Evolutionary conservation across 2,888 invertebrate genomes (phyloP), one percentile per base, ranked within the genome.

Genomic region (Aleiodes leptofemur): DNA sequence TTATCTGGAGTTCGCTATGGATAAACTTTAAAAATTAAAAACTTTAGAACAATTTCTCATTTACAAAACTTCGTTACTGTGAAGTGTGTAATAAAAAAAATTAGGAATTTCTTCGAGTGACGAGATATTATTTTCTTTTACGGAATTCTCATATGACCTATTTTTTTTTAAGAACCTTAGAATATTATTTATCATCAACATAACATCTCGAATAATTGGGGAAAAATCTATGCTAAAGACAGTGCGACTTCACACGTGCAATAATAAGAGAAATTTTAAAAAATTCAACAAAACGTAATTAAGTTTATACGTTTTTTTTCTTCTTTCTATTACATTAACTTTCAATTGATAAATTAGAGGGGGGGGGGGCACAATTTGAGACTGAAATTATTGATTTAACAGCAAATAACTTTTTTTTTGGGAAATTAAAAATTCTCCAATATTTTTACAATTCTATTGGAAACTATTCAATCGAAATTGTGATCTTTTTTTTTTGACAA

Each of bases 121-220:
- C 48, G 64, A 64, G 48, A 64, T 1, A 34, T 34, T 6, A 6
- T 34, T 64, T 48, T n/a, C n/a, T 64, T 43, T 43, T 16, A 38
- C 43, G 64, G 23, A 48, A 64, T 43, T 64, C 11, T 61, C 59
- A 34, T 16, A 64, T 43, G 48, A 64, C 48, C 11, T 16, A 64
- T 16, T 64, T 23, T 23, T 23, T 23, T 16, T 13, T 23, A 64
- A 16, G 64, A 64, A 16, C 34, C 34, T 38, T 64, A 64, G 48
- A 64, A 64, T 64, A 64, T 64, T 64, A 64, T 48, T 64, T 23
- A 64, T 48, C 16, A 61, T 64, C 64, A 64, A 64, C 64, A 48
- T 16, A 64, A 64, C 34, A 64, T 43, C 48, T 14, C 64, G 43
- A 43, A 64, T 14, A 43, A 16, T 64, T 14, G 23, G 43, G 43